Percentiles rank a stretch among this genome's conserved stretches.
phyloP scores from a whole-genome alignment of 2,797 vertebrate species.

The Stomatorhinus walkeri region DNA sequence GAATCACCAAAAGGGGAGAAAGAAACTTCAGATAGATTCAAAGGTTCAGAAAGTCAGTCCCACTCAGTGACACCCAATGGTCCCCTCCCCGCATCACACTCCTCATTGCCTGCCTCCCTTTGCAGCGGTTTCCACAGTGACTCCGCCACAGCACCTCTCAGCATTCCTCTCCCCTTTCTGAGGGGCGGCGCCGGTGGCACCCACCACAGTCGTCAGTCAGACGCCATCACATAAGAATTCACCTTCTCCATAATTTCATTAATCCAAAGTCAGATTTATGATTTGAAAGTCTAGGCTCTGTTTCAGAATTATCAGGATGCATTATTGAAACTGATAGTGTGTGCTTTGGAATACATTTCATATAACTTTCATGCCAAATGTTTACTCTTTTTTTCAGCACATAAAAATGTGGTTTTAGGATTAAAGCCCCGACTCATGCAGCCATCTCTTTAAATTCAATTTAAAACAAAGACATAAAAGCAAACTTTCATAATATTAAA shows the following conservation, averaged over 20 bases:
- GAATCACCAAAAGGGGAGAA: background rate
- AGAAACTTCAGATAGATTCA: background rate
- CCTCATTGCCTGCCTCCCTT: background rate
- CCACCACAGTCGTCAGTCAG: background rate
- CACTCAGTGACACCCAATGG: background rate
- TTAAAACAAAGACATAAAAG: constrained; percentile 13
- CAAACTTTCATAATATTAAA: background rate
- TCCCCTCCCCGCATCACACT: background rate
- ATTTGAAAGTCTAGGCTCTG: background rate
- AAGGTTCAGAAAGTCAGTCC: background rate
- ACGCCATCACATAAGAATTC: background rate
- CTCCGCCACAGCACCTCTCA: background rate
- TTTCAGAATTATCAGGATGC: background rate
- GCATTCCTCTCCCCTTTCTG: background rate
- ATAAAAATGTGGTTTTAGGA: background rate
- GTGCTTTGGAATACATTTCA: background rate
- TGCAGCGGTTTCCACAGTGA: background rate
- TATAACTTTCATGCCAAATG: background rate
- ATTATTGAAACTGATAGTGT: background rate
- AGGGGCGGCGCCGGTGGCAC: background rate
- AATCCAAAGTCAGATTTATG: background rate
- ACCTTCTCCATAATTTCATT: background rate
- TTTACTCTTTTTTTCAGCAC: background rate
- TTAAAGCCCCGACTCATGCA: background rate
- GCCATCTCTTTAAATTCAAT: background rate